Evolutionary conservation across 2,797 vertebrate species (phyloP).

Genomic region (Hozukius guyotensis): DNA sequence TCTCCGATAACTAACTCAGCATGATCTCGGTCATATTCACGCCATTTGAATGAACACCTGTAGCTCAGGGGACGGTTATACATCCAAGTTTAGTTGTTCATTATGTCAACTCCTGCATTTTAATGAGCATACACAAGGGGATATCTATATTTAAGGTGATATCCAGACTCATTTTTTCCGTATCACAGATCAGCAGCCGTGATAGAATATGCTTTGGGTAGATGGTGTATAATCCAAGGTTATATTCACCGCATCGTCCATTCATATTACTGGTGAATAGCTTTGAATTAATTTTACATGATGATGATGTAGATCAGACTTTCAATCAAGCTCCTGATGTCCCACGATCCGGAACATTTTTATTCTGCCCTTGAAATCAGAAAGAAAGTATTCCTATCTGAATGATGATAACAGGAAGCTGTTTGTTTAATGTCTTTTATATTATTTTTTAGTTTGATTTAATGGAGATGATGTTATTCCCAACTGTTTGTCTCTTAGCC

Average conservation of each 20-base stretch:
- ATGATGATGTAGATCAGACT: not conserved
- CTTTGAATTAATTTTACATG: not conserved
- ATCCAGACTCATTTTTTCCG: not conserved
- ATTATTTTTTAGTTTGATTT: not conserved
- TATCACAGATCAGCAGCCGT: not conserved
- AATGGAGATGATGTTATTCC: not conserved
- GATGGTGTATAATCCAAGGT: constrained; percentile 8
- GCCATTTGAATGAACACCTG: constrained; percentile 8
- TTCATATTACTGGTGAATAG: not conserved
- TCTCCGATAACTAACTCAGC: constrained; percentile 41
- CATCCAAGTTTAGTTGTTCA: constrained; percentile 6
- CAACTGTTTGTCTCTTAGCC: not conserved
- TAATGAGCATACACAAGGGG: not conserved
- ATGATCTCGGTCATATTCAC: constrained; percentile 1
- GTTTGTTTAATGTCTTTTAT: not conserved
- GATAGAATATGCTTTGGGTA: not conserved
- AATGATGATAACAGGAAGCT: not conserved
- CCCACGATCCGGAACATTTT: not conserved
- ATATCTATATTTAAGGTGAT: not conserved
- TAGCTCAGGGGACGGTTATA: not conserved
- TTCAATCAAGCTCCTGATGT: not conserved
- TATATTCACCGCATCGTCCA: not conserved
- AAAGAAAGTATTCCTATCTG: not conserved
- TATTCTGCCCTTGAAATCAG: not conserved
- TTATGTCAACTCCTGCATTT: constrained; percentile 3